Evolutionary conservation across 2,113 vertebrate species (phyloP), one percentile per base, ranked within the genome.

Genomic region (Takifugu flavidus): DNA sequence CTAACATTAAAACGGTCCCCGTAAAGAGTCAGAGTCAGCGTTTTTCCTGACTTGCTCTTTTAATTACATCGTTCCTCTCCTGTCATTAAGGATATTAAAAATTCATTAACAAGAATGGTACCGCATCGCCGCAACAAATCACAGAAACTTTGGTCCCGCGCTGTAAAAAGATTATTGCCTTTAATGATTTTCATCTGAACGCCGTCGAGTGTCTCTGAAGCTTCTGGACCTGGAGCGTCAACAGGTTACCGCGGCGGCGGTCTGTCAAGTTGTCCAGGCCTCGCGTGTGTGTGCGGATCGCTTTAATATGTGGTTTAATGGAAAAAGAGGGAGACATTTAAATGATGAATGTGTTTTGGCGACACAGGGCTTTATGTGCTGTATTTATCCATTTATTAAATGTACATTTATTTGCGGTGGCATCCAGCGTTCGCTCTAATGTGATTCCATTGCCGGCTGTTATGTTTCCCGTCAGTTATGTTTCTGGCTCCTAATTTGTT

Each of bases 21-120:
- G 96, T 96, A 96, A 98, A 99, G 94, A 94, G 94, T 94, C 93
- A 93, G 95, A 98, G 96, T 99, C 96, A 99, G 96, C 96, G 93
- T 94, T 98, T 90, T 98, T 96, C 94, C 91, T 91, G 96, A 98
- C 96, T 98, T 98, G 95, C 96, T 96, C 94, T 94, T 96, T 98
- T 99, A 99, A 99, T 99, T 98, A 98, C 95, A 98, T 98, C 95
- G 95, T 93, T 94, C 96, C 95, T 99, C 96, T 98, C 95, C 96
- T 98, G 95, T 98, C 96, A 99, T 99, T 99, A 99, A 95, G 95
- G 96, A 95, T 97, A 98, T 99, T 98, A 98, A 98, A 98, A 98
- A 97, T 98, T 98, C 95, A 98, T 98, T 98, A 98, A 96, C 95
- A 96, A 96, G 94, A 98, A 95, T 95, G 94, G 94, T 96, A 94